Conservation (phyloP, 23 tunicate species). For the Styela clava region DNA sequence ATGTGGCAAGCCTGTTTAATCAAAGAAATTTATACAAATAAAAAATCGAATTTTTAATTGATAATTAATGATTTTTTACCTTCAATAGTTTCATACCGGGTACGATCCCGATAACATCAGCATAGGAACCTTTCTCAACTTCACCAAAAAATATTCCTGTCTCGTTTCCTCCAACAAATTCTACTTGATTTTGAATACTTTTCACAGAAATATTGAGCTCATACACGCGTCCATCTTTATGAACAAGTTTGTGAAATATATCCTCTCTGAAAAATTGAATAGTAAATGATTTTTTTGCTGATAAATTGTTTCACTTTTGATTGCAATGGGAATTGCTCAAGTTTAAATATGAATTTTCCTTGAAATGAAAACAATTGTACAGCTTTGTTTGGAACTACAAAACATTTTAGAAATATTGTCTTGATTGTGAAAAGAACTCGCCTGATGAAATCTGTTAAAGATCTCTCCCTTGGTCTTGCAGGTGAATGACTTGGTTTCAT, state of each 20-base stretch:
- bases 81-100: conserved; percentile 29
- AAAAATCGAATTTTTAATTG: too few relatives aligned
- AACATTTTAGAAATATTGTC: too few relatives aligned
- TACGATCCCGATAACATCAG: conserved; percentile 13
- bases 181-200: conserved; percentile 1
- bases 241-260: conserved; percentile 20
- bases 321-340: too few relatives aligned
- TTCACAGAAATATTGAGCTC: conserved; percentile 4
- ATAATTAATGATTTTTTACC: too few relatives aligned
- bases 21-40: too few relatives aligned
- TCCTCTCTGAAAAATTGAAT: conserved; percentile 20
- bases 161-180: conserved; percentile 27
- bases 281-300: too few relatives aligned
- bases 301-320: too few relatives aligned
- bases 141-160: conserved; percentile 20
- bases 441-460: conserved; percentile 7
- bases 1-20: too few relatives aligned
- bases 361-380: too few relatives aligned
- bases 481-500: not conserved
- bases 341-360: too few relatives aligned
- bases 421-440: too few relatives aligned
- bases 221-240: conserved; percentile 10
- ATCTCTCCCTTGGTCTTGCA: not conserved
- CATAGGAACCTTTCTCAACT: conserved; percentile 20
- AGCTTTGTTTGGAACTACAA: too few relatives aligned